Evolutionary conservation across 2,888 invertebrate genomes (phyloP), one percentile per base, ranked within the genome.

Genomic region (Leptopilina drosophilae): DNA sequence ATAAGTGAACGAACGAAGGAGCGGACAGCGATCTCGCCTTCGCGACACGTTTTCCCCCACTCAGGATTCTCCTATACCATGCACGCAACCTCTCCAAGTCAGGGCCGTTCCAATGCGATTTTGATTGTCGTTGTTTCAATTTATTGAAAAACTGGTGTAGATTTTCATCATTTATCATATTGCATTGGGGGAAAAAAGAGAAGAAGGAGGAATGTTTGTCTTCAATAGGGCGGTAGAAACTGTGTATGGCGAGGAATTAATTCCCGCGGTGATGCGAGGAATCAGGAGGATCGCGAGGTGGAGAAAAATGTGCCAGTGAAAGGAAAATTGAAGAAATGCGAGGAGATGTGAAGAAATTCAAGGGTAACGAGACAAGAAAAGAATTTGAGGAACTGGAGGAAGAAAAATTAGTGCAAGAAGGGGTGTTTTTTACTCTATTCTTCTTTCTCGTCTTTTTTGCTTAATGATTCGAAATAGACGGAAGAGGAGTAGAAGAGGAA

Each of bases 21-120:
- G 82, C 82, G 82, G 83, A 80, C 80, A 81, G 81, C 80, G 82
- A 83, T 82, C 83, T 81, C 82, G 83, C 82, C 82, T 82, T 81
- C 81, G 82, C 83, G 82, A 83, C 83, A 83, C 83, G 79, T 82
- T 82, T 80, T 77, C 78, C 83, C 82, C 82, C 82, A 81, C 83
- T 49, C 79, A 49, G 53, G 56, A 73, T 73, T 49, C 49, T 49
- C 49, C 33, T 46, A 5, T 64, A 59, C 53, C 69, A 69, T 69
- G 69, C 69, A 73, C 73, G 26, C 73, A 73, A 73, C 73, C 56
- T 73, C 56, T 73, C 73, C 73, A 73, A 73, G 73, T 73, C 73
- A 73, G 73, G 73, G 73, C 73, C 73, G 56, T 73, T 53, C 56
- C 73, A 73, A 8, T 59, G 73, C n/a, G 33, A 73, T 33, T 73